Percentiles rank a stretch among this genome's conserved stretches.
Evolutionary conservation across 2,113 vertebrate species (phyloP).

Genomic region (Syngnathus typhle): DNA sequence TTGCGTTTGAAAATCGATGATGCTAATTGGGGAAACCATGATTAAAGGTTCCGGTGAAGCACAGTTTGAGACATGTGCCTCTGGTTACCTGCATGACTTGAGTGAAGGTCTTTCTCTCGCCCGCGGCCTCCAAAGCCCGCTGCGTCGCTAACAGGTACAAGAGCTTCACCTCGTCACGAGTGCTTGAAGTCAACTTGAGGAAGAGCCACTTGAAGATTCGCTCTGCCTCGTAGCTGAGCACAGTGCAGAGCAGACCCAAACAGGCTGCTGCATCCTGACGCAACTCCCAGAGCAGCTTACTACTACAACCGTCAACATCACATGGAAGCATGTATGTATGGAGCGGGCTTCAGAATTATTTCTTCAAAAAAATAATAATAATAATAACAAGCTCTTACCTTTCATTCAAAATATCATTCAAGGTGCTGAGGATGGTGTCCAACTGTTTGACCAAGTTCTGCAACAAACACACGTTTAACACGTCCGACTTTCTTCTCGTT

Average conservation of each 20-base stretch:
- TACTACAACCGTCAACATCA: slow-evolving; percentile 68
- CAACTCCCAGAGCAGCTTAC: slow-evolving; percentile 95
- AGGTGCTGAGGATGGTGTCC: slow-evolving; percentile 91
- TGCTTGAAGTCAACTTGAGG: slow-evolving; percentile 85
- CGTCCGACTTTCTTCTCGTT: neutral
- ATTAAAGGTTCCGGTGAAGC: neutral
- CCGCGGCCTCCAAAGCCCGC: slow-evolving; percentile 90
- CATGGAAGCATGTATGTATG: neutral
- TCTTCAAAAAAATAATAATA: neutral
- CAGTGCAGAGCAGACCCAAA: slow-evolving; percentile 90
- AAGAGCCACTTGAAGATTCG: slow-evolving; percentile 99
- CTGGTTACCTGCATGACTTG: slow-evolving; percentile 89
- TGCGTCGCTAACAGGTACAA: slow-evolving; percentile 91
- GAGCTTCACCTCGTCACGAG: slow-evolving; percentile 94
- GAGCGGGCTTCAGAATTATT: neutral
- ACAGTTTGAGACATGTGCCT: neutral
- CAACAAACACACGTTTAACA: neutral
- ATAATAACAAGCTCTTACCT: slow-evolving; percentile 70
- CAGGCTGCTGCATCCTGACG: slow-evolving; percentile 94
- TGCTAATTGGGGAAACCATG: too few species aligned
- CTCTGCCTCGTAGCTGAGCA: slow-evolving; percentile 94
- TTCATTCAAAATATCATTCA: slow-evolving; percentile 96
- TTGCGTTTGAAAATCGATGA: too few species aligned
- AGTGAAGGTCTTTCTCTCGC: slow-evolving; percentile 97
- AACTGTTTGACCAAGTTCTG: slow-evolving; percentile 96